phyloP scores from a whole-genome alignment of 2,888 invertebrate genomes.

The Epirrhoe tristata region DNA sequence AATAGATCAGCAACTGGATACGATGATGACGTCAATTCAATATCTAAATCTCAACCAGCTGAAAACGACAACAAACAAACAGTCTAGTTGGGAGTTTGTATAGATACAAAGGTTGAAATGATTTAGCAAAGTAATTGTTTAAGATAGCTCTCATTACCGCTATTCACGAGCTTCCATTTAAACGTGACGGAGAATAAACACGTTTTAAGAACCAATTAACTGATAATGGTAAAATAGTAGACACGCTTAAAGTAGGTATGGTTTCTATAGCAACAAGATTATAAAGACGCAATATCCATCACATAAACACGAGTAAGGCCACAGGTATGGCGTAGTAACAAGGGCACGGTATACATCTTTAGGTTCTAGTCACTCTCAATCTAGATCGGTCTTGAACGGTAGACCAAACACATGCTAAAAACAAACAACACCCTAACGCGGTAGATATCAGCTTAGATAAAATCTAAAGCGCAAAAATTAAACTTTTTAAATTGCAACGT shows the following conservation, averaged over 20 bases:
- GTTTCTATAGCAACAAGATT: neutral
- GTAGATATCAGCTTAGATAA: no score
- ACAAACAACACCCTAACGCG: no score
- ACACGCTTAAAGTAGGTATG: neutral
- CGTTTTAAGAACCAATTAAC: neutral
- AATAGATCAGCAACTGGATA: neutral
- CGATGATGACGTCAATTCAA: neutral
- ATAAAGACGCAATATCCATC: no score
- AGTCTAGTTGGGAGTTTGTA: neutral
- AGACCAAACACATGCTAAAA: no score
- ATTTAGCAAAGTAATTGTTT: conserved; percentile 8
- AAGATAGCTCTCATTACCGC: conserved; percentile 8
- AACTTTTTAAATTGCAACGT: conserved; percentile 8
- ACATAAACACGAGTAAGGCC: no score
- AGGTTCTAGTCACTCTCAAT: no score
- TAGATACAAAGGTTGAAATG: neutral
- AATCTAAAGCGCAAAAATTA: neutral
- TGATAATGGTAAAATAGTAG: neutral
- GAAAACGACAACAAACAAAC: conserved; percentile 2
- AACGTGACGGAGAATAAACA: neutral
- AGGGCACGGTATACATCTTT: no score
- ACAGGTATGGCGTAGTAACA: no score
- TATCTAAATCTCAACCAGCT: neutral
- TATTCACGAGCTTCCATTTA: conserved; percentile 1
- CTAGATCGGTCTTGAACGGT: no score